These are phyloP conservation scores for Petrophora chlorosata DNA, from an alignment of 2,888 invertebrate species.

Conservation along the genomic window DNA sequence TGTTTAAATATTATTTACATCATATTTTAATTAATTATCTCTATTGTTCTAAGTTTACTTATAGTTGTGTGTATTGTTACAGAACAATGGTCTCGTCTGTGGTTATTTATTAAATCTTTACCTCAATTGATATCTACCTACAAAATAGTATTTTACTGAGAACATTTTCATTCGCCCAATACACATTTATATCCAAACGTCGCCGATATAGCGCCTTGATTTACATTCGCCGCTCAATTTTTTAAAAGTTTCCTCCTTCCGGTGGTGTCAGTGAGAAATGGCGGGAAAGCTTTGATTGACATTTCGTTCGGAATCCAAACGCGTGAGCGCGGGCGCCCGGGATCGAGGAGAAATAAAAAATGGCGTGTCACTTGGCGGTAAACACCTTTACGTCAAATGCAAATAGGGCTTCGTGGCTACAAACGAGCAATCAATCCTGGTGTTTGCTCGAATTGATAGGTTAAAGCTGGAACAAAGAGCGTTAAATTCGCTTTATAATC, in stretches of 20 bases:
- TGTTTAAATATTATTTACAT: too few species aligned
- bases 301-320: slow-evolving; percentile 47
- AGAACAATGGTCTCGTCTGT: too few species aligned
- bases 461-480: background rate
- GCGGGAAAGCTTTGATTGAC: slow-evolving; percentile 70
- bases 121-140: too few species aligned
- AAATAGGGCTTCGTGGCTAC: slow-evolving; percentile 24
- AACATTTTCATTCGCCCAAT: background rate
- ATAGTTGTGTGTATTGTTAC: too few species aligned
- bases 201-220: slow-evolving; percentile 38
- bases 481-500: too few species aligned
- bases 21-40: too few species aligned
- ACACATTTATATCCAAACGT: background rate
- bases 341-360: too few species aligned
- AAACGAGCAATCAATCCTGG: slow-evolving; percentile 20
- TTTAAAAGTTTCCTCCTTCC: slow-evolving; percentile 50
- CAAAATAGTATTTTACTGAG: too few species aligned
- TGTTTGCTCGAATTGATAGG: slow-evolving; percentile 20
- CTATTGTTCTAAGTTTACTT: too few species aligned
- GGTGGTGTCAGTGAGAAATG: slow-evolving; percentile 69
- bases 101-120: too few species aligned
- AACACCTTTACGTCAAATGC: slow-evolving; percentile 43
- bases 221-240: slow-evolving; percentile 42
- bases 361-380: slow-evolving; percentile 57
- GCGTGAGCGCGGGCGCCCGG: slow-evolving; percentile 33